phyloP scores from a whole-genome alignment of 2,888 invertebrate genomes.

The Zaprionus bogoriensis region DNA sequence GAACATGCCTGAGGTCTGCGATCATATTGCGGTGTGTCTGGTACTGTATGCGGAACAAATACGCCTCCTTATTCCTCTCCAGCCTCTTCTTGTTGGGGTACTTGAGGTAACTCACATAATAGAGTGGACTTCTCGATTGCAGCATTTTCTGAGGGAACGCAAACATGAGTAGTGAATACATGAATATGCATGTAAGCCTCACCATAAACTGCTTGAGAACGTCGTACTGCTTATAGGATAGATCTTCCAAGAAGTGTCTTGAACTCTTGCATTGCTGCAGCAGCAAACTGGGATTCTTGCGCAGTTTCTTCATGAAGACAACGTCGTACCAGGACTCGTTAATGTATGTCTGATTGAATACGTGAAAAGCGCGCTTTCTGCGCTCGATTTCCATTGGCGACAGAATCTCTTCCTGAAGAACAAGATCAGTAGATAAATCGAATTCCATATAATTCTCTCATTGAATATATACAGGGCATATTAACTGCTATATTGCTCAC shows the following conservation, averaged over 20 bases:
- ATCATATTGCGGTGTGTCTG: conserved; percentile 79
- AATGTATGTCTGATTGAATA: conserved; percentile 79
- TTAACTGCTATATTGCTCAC: background rate
- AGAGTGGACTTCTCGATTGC: conserved; percentile 78
- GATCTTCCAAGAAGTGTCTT: conserved; percentile 49
- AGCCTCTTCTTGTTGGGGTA: conserved; percentile 66
- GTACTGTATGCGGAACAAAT: conserved; percentile 77
- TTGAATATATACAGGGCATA: no score
- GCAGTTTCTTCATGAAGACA: conserved; percentile 71
- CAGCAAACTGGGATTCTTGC: conserved; percentile 64
- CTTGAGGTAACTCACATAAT: conserved; percentile 68
- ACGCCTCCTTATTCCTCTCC: conserved; percentile 61
- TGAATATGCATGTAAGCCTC: background rate
- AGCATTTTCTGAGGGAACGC: conserved; percentile 83
- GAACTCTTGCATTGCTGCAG: conserved; percentile 71
- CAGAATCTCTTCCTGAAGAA: conserved; percentile 52
- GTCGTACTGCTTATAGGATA: conserved; percentile 67
- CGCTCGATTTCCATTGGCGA: conserved; percentile 76
- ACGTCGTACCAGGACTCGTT: conserved; percentile 79
- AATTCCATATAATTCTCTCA: no score
- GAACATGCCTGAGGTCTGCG: conserved; percentile 67
- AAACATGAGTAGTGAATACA: no score
- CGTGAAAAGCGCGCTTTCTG: conserved; percentile 68
- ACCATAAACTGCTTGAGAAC: conserved; percentile 77
- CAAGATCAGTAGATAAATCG: no score